Evolutionary conservation across 2,113 vertebrate genomes (phyloP).

Genomic region (Oreochromis niloticus): DNA sequence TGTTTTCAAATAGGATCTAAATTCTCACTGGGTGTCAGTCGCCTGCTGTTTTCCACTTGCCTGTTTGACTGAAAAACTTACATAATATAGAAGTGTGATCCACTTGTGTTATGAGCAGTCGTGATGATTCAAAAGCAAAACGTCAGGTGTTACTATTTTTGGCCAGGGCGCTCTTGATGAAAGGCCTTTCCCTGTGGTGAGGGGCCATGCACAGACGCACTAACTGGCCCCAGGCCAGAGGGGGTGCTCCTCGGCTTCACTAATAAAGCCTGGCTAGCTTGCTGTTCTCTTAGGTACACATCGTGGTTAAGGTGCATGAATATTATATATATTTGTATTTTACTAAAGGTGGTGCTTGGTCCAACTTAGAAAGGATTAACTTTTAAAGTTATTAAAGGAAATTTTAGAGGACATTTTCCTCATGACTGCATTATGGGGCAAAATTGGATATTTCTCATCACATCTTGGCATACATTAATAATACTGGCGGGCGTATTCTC

Average conservation of each 20-base stretch:
- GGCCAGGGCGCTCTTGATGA: slow-evolving; percentile 40
- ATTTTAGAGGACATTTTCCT: neutral
- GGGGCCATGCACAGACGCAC: slow-evolving; percentile 33
- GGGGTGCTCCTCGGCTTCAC: slow-evolving; percentile 5
- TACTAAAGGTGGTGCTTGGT: neutral
- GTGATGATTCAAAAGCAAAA: slow-evolving; percentile 45
- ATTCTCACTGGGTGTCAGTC: neutral
- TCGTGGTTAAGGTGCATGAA: neutral
- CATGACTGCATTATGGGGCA: neutral
- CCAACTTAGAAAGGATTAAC: neutral
- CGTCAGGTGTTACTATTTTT: slow-evolving; percentile 54
- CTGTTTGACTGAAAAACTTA: slow-evolving; percentile 2
- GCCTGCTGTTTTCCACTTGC: slow-evolving; percentile 1
- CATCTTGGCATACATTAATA: neutral
- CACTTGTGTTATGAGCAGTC: slow-evolving; percentile 16
- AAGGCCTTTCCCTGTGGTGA: neutral
- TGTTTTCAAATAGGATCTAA: slow-evolving; percentile 3
- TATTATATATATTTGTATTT: neutral
- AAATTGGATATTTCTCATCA: neutral
- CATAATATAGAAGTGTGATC: slow-evolving; percentile 27
- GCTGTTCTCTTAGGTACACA: neutral
- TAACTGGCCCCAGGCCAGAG: slow-evolving; percentile 13
- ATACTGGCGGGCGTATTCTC: neutral
- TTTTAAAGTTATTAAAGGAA: neutral
- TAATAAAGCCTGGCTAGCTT: neutral